Evolutionary conservation across 2,888 invertebrate species (phyloP), one percentile per base, ranked within the genome.

Genomic region (Noctua comes): DNA sequence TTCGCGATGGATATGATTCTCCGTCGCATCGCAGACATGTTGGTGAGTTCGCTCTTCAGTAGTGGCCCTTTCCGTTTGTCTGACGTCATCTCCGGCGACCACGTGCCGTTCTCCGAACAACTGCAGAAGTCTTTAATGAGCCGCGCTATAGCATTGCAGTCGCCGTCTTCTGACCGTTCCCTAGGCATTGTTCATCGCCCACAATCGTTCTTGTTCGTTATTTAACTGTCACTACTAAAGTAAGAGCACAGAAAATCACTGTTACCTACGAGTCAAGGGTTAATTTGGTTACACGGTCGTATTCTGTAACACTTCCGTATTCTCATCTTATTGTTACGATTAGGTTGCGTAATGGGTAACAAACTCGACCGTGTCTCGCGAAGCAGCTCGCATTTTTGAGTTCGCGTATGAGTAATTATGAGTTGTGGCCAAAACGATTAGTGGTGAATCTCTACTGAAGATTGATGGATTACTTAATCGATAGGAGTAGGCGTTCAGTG

Each of bases 81-180:
- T 2, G 96, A 91, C 36, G 96, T 96, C 95, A 97, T 96, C 27
- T 97, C 96, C 2, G 97, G 97, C 0, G 97, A 97, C 97, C 97
- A 97, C 72, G 96, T 95, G 64, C 95, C 97, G 94, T 97, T 96
- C 85, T 97, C 96, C 0, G 97, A 95, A 77, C 97, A 97, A 84
- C 97, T 97, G 87, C 97, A 97, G 86, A 97, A 94, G 90, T 97
- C 97, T 85, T 97, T 97, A 43, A 97, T 93, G 46, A 97, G 91
- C 80, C 96, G 93, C 43, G 95, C 96, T 89, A 97, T 94, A 66
- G 96, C 95, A 84, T 94, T 96, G 89, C 97, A 97, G 89, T 94
- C 95, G 82, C 96, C 95, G 73, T 94, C 94, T 64, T 93, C 93
- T 16, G 93, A 84, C 68, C 93, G 91, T 88, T 92, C 94, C 89